phyloP scores from a whole-genome alignment of 2,113 vertebrate genomes.

The Vulpes lagopus region DNA sequence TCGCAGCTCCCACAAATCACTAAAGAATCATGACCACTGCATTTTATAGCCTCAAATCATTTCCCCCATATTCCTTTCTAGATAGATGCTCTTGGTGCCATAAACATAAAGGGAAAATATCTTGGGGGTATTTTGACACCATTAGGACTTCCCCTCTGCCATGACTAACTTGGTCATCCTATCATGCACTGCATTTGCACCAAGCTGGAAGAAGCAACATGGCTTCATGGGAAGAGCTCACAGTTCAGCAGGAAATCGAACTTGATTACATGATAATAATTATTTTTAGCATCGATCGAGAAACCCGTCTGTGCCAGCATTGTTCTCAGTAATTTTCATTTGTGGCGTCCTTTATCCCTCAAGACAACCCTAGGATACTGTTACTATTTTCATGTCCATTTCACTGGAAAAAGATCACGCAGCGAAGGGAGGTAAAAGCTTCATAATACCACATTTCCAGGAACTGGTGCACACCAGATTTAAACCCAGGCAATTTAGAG shows the following conservation, averaged over 20 bases:
- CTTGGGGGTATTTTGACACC: background rate
- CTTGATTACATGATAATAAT: constrained; percentile 32
- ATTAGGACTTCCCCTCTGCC: background rate
- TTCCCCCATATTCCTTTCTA: background rate
- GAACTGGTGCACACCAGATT: background rate
- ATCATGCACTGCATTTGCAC: background rate
- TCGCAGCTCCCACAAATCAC: background rate
- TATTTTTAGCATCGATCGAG: background rate
- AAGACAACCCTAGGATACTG: background rate
- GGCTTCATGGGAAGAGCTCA: constrained; percentile 15
- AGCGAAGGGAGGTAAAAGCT: background rate
- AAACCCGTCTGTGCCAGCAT: background rate
- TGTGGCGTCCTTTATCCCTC: background rate
- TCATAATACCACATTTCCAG: background rate
- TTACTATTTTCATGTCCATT: constrained; percentile 11
- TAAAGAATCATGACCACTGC: background rate
- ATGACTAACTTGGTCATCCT: background rate
- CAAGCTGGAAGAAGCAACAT: background rate
- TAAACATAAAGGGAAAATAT: background rate
- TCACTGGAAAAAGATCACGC: background rate
- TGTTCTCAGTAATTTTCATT: constrained; percentile 49
- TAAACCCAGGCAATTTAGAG: background rate
- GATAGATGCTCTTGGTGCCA: background rate
- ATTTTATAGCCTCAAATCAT: background rate
- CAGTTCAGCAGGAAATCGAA: constrained; percentile 29